Conservation (phyloP, 2,797 vertebrate genomes). For the Cyclura pinguis region DNA sequence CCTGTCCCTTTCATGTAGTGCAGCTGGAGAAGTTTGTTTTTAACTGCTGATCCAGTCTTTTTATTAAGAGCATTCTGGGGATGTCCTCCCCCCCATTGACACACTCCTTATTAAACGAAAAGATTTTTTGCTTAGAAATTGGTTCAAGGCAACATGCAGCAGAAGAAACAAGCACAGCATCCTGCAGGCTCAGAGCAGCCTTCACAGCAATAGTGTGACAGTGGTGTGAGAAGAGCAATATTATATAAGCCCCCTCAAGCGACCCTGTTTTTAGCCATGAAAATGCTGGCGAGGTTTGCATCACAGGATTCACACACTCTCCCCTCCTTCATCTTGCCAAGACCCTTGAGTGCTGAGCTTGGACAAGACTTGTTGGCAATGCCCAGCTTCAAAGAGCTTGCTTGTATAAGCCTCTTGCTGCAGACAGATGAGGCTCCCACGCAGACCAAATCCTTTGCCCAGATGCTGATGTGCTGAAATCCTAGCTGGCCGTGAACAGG, state of each 20-base stretch:
- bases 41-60: neutral
- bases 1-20: neutral
- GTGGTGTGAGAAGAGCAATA: neutral
- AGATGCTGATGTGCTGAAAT: conserved; percentile 4
- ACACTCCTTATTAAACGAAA: neutral
- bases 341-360: neutral
- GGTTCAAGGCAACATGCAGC: neutral
- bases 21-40: neutral
- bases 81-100: too few relatives aligned
- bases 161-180: neutral
- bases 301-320: neutral
- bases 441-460: neutral
- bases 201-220: neutral
- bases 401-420: neutral
- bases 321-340: neutral
- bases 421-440: neutral
- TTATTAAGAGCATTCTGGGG: neutral
- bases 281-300: neutral
- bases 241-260: neutral
- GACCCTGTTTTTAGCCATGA: neutral
- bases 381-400: conserved; percentile 2
- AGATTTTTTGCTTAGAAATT: neutral
- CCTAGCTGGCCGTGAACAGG: neutral
- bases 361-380: neutral
- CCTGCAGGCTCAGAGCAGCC: neutral